phyloP scores from a whole-genome alignment of 2,797 vertebrate species.

The Pristis pectinata region DNA sequence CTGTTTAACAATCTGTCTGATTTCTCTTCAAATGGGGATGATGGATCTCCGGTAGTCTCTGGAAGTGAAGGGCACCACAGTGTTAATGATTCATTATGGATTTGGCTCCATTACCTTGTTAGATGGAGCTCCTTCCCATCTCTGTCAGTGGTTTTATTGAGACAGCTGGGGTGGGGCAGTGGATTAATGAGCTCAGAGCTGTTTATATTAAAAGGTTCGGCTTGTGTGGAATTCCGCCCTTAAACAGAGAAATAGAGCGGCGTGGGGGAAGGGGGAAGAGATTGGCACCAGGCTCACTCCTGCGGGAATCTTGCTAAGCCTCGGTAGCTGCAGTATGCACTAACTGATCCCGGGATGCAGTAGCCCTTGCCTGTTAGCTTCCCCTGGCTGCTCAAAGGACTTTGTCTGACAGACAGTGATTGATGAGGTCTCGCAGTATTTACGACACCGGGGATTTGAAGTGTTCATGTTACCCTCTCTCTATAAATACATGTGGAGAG shows the following conservation, averaged over 20 bases:
- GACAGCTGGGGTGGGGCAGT: background rate
- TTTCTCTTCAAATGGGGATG: too few relatives aligned
- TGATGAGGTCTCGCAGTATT: constrained; percentile 21
- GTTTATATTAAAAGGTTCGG: constrained; percentile 13
- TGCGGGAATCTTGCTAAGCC: background rate
- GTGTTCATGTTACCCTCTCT: background rate
- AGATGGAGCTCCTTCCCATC: background rate
- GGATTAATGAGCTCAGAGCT: background rate
- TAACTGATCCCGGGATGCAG: constrained; percentile 5
- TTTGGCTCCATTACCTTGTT: background rate
- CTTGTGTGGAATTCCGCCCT: background rate
- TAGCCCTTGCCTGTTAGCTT: background rate
- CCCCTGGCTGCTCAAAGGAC: background rate
- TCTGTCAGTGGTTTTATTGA: background rate
- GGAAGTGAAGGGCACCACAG: background rate
- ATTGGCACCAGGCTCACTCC: constrained; percentile 6
- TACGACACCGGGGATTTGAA: background rate
- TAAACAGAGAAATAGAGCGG: background rate
- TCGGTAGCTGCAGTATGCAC: background rate
- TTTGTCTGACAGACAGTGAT: background rate
- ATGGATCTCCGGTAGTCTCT: background rate
- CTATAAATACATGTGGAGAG: background rate
- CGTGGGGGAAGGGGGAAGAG: background rate
- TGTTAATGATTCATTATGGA: constrained; percentile 5
- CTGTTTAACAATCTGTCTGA: background rate